Conservation (phyloP, 2,113 vertebrate genomes). For the Seriola aureovittata region DNA sequence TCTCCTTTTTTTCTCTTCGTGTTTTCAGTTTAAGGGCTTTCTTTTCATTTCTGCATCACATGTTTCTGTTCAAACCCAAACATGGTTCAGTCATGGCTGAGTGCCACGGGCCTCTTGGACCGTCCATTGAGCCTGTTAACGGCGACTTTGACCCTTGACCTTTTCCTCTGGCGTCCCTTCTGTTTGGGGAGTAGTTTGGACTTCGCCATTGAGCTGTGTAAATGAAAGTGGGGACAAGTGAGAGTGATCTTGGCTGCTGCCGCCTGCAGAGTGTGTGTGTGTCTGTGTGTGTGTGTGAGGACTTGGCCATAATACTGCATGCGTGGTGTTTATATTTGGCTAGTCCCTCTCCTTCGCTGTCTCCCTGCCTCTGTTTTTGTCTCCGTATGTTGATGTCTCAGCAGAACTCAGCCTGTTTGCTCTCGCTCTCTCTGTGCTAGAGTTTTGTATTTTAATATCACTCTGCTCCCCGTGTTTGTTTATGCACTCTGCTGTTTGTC, state of each 20-base stretch:
- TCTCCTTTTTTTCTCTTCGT: conserved; percentile 26
- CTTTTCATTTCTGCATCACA: conserved; percentile 44
- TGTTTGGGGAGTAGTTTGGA: conserved; percentile 41
- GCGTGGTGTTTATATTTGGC: conserved; percentile 64
- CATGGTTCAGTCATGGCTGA: conserved; percentile 41
- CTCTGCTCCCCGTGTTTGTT: conserved; percentile 48
- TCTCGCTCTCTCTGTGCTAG: conserved; percentile 13
- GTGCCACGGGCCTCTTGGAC: conserved; percentile 31
- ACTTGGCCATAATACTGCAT: conserved; percentile 63
- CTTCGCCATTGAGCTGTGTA: conserved; percentile 34
- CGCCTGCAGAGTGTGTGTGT: conserved; percentile 11
- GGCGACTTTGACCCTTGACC: conserved; percentile 63
- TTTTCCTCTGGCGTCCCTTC: conserved; percentile 17
- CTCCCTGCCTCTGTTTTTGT: conserved; percentile 54
- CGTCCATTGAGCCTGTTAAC: conserved; percentile 51
- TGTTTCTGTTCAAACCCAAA: conserved; percentile 61
- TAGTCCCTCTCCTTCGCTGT: conserved; percentile 14
- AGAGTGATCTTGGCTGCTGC: conserved; percentile 49
- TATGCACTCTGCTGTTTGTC: conserved; percentile 33
- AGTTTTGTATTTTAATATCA: conserved; percentile 46
- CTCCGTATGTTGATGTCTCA: conserved; percentile 66
- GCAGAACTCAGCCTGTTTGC: conserved; percentile 35
- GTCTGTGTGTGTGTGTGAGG: conserved; percentile 25
- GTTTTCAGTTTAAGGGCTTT: not conserved
- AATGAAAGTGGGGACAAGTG: conserved; percentile 54